Conservation (phyloP, 2,113 vertebrate genomes). For the Ptilonorhynchus violaceus region DNA sequence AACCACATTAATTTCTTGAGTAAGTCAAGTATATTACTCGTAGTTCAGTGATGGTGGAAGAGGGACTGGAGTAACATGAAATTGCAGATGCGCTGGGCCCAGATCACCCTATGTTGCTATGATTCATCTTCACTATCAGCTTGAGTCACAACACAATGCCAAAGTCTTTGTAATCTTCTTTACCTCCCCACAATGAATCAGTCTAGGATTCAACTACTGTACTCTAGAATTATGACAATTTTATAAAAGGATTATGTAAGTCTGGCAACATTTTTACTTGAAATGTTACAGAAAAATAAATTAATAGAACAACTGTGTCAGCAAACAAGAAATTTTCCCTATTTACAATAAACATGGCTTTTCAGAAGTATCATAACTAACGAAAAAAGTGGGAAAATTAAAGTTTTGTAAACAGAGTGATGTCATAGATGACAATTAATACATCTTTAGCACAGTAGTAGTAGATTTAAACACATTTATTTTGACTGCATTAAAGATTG, state of each 20-base stretch:
- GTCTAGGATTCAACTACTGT: not conserved
- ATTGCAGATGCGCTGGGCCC: not conserved
- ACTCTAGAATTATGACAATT: not conserved
- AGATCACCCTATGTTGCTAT: accelerated
- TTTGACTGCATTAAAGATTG: not conserved
- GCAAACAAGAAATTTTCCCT: not conserved
- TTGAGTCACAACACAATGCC: not conserved
- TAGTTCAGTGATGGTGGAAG: not conserved
- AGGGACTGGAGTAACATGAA: not conserved
- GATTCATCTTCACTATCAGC: not conserved
- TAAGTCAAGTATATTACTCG: not conserved
- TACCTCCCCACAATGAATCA: not conserved
- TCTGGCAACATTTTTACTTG: not conserved
- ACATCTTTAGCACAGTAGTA: not conserved
- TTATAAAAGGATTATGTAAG: not conserved
- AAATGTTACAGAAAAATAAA: not conserved
- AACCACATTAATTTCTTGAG: not conserved
- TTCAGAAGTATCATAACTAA: not conserved
- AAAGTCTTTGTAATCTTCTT: not conserved
- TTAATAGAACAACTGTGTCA: not conserved
- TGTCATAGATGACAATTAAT: not conserved
- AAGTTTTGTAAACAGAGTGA: not conserved
- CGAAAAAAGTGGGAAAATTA: not conserved
- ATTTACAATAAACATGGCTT: not conserved
- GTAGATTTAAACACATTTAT: not conserved